Evolutionary conservation across 2,888 invertebrate genomes (phyloP).

Genomic region (Trilocha varians): DNA sequence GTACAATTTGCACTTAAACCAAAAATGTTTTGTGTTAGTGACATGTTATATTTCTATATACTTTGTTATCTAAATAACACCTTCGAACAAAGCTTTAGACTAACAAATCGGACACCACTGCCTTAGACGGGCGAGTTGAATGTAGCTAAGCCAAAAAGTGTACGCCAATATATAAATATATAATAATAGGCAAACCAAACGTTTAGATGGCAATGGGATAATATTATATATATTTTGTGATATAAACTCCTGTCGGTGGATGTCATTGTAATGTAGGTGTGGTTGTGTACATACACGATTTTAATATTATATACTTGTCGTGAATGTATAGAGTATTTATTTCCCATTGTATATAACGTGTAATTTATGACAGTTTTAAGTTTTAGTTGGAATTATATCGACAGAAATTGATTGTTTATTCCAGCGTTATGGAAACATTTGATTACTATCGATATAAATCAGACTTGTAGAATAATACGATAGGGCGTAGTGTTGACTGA

Average conservation of each 20-base stretch:
- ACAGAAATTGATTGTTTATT: not conserved
- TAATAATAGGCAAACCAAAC: slow-evolving; percentile 26
- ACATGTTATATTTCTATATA: slow-evolving; percentile 24
- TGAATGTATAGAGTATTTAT: slow-evolving; percentile 60
- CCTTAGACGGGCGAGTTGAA: slow-evolving; percentile 11
- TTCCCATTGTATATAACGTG: slow-evolving; percentile 70
- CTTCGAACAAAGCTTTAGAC: slow-evolving; percentile 7
- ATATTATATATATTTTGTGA: slow-evolving; percentile 41
- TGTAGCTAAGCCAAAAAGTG: slow-evolving; percentile 63
- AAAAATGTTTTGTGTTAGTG: slow-evolving; percentile 54
- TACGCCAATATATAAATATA: slow-evolving; percentile 43
- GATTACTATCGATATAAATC: slow-evolving; percentile 4
- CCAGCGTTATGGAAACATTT: too few species aligned
- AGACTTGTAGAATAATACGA: slow-evolving; percentile 19
- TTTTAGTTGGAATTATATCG: slow-evolving; percentile 8
- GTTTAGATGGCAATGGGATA: slow-evolving; percentile 34
- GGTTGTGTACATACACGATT: slow-evolving; percentile 60
- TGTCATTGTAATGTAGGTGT: slow-evolving; percentile 28
- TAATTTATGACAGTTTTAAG: slow-evolving; percentile 25
- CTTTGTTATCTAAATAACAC: slow-evolving; percentile 8
- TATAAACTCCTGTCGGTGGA: slow-evolving; percentile 29
- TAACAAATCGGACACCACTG: slow-evolving; percentile 8
- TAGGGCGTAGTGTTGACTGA: slow-evolving; percentile 28
- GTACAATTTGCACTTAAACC: slow-evolving; percentile 45
- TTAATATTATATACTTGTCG: slow-evolving; percentile 40